Evolutionary conservation across 2,113 vertebrate species (phyloP), one percentile per base, ranked within the genome.

Genomic region (Tylochromis polylepis): DNA sequence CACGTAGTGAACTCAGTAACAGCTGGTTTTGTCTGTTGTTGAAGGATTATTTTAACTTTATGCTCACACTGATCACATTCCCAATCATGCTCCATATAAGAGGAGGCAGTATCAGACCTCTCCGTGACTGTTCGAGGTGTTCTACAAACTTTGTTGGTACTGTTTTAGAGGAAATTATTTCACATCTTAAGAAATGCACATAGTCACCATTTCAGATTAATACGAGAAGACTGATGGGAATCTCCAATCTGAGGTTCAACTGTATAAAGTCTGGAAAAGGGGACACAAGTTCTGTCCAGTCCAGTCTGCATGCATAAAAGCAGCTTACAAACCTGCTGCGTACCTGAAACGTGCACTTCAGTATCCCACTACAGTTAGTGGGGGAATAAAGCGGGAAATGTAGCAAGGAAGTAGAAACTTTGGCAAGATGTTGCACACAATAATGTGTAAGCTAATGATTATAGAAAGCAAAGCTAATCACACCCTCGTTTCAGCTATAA

Each of bases 211-310:
- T 51, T 8, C 24, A 51, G 41, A 75, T 29, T 31, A 51, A 51
- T 31, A 0, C 1, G 6, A 77, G 24, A 2, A 51, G 43, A 51
- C 10, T 31, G 70, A 51, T 18, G 0, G 10, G 43, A 29, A 3
- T 29, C 70, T 20, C 15, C 43, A 5, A 0, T 10, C 38, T 72
- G 38, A 1, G 8, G 38, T n/a, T 65, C 34, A 12, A 4, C 3
- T 72, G 36, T 72, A 27, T 22, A 70, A 72, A 72, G 38, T 46
- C 38, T 46, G 65, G 22, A 72, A n/a, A n/a, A n/a, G n/a, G n/a
- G n/a, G n/a, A n/a, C n/a, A n/a, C n/a, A n/a, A n/a, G n/a, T n/a
- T 72, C 22, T 27, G 67, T 72, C 14, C 62, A n/a, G 12, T 65
- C 60, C 58, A 31, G 58, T 49, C 41, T 75, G 70, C 41, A 29